phyloP scores from a whole-genome alignment of 35 echinoderm and acorn worm species.

The Anneissia japonica region DNA sequence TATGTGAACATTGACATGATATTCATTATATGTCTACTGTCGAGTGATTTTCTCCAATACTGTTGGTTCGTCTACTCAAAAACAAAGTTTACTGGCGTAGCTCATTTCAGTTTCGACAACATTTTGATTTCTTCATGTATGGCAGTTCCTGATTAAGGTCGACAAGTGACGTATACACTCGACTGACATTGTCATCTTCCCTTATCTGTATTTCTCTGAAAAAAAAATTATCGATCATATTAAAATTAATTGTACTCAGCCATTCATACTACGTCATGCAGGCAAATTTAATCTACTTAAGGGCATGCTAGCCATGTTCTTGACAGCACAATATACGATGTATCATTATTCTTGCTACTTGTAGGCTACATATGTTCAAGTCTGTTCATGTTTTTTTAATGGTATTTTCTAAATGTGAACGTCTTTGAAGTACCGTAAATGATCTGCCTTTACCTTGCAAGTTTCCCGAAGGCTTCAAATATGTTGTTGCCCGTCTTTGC shows the following conservation, averaged over 20 bases:
- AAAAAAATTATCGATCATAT: neutral
- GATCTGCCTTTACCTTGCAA: conserved; percentile 93
- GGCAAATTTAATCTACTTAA: neutral
- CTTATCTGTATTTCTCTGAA: conserved; percentile 45
- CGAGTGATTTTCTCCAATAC: too few relatives aligned
- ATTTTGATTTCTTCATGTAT: neutral
- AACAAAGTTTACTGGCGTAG: too few relatives aligned
- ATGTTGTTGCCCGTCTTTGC: conserved; percentile 87
- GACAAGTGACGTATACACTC: conserved; percentile 24
- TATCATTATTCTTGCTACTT: too few relatives aligned
- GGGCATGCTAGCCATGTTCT: neutral
- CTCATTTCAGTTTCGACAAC: neutral
- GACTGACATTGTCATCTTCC: conserved; percentile 59
- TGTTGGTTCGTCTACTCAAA: too few relatives aligned
- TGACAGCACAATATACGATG: too few relatives aligned
- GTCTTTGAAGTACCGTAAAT: too few relatives aligned
- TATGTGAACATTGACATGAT: too few relatives aligned
- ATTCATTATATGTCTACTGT: too few relatives aligned
- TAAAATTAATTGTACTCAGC: neutral
- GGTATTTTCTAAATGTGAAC: too few relatives aligned
- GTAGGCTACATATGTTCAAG: too few relatives aligned
- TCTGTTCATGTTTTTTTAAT: too few relatives aligned
- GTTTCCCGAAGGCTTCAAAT: conserved; percentile 84
- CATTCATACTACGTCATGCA: neutral
- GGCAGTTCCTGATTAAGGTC: neutral